phyloP scores from a whole-genome alignment of 2,888 invertebrate species.

The Tenodera sinensis region DNA sequence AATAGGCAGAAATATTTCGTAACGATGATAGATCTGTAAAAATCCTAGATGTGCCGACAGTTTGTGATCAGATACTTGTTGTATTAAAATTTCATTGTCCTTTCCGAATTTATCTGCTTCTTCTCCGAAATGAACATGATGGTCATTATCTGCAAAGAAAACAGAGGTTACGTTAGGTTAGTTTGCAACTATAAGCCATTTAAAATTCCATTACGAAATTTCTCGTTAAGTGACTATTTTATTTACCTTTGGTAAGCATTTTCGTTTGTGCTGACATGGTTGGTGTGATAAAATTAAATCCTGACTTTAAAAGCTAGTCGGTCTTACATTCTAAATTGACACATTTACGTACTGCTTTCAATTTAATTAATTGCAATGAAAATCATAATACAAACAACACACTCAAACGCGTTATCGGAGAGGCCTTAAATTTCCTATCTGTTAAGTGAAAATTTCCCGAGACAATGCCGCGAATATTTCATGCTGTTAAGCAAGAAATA shows the following conservation, averaged over 20 bases:
- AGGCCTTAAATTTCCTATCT: background rate
- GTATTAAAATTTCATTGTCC: constrained; percentile 37
- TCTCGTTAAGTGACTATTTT: background rate
- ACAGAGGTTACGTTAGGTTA: background rate
- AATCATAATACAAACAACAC: no score
- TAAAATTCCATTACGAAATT: background rate
- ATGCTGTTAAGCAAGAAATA: no score
- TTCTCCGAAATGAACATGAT: constrained; percentile 32
- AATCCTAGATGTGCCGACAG: constrained; percentile 42
- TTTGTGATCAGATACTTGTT: constrained; percentile 34
- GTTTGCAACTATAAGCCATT: background rate
- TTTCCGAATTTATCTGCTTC: constrained; percentile 30
- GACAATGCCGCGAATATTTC: background rate
- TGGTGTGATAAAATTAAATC: background rate
- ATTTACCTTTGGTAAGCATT: background rate
- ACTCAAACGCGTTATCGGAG: background rate
- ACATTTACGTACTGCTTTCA: background rate
- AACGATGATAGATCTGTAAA: constrained; percentile 42
- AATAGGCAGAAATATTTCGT: constrained; percentile 31
- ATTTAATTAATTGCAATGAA: no score
- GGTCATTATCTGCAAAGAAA: constrained; percentile 12
- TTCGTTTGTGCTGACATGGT: background rate
- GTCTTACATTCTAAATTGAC: background rate
- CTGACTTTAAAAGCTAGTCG: no score
- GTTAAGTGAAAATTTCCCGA: background rate